These are phyloP conservation scores for Hydra vulgaris DNA, from an alignment of 30 jellyfish, hydroid and myxozoan genomes.

Conservation along the genomic window DNA sequence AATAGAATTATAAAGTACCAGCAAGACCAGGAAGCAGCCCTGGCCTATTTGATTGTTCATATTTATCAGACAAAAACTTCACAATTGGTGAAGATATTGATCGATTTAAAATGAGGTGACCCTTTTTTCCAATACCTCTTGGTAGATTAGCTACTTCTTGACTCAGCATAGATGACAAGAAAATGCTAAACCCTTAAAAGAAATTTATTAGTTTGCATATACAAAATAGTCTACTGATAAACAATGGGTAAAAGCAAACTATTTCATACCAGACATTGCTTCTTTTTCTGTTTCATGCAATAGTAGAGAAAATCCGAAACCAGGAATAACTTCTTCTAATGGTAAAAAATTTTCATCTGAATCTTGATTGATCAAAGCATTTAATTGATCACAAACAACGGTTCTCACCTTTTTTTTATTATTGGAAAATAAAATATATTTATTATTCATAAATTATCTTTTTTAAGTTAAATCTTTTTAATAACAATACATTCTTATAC, in stretches of 20 bases:
- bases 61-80: conserved; percentile 27
- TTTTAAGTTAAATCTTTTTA: too few species aligned
- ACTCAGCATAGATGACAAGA: conserved; percentile 36
- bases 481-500: too few species aligned
- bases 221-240: too few species aligned
- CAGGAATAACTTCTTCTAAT: conserved; percentile 32
- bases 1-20: too few species aligned
- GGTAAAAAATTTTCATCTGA: conserved; percentile 43
- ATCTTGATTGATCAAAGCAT: conserved; percentile 24
- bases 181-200: conserved; percentile 35
- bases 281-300: conserved; percentile 27
- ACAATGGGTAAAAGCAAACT: not conserved
- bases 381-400: conserved; percentile 22
- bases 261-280: conserved; percentile 34
- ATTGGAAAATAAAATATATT: too few species aligned
- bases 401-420: conserved; percentile 29
- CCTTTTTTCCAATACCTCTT: conserved; percentile 57
- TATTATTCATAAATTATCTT: not conserved
- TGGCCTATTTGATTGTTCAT: conserved; percentile 47
- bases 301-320: conserved; percentile 31
- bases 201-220: too few species aligned
- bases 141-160: conserved; percentile 75
- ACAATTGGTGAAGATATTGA: conserved; percentile 34
- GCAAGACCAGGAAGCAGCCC: conserved; percentile 69
- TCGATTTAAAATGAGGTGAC: conserved; percentile 25